Evolutionary conservation across 2,888 invertebrate genomes (phyloP).

Genomic region (Drosophila kambysellisi): DNA sequence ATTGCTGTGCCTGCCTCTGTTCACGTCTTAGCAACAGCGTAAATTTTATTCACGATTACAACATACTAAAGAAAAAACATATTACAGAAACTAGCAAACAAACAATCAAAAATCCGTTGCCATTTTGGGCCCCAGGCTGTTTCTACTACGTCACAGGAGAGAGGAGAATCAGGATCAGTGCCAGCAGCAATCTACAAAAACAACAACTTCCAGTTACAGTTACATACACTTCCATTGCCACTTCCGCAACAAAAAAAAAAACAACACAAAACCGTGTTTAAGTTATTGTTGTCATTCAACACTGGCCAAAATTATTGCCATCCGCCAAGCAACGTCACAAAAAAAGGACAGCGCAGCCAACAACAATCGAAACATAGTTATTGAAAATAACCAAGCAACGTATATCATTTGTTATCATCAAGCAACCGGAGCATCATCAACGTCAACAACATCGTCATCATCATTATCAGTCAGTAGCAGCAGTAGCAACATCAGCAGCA

Average conservation of each 20-base stretch:
- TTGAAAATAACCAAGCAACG: not conserved
- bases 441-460: constrained; percentile 8
- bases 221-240: constrained; percentile 55
- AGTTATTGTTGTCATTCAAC: constrained; percentile 28
- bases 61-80: constrained; percentile 66
- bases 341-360: constrained; percentile 36
- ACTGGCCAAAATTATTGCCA: constrained; percentile 48
- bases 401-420: constrained; percentile 31
- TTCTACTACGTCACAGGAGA: constrained; percentile 25
- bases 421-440: not conserved
- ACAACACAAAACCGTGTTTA: constrained; percentile 1
- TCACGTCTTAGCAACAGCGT: constrained; percentile 77
- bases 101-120: constrained; percentile 11
- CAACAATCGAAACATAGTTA: constrained; percentile 10
- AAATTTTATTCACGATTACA: constrained; percentile 69
- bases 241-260: constrained; percentile 37
- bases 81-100: constrained; percentile 59
- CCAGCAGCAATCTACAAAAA: constrained; percentile 8
- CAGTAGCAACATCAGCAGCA: constrained; percentile 9
- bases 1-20: constrained; percentile 31
- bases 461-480: not conserved
- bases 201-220: constrained; percentile 48
- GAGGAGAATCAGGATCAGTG: constrained; percentile 16
- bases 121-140: constrained; percentile 37
- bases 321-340: constrained; percentile 46